Base-by-base conservation (phyloP, 2,888 invertebrate species). In the Pseudolycoriella hygida region DNA sequence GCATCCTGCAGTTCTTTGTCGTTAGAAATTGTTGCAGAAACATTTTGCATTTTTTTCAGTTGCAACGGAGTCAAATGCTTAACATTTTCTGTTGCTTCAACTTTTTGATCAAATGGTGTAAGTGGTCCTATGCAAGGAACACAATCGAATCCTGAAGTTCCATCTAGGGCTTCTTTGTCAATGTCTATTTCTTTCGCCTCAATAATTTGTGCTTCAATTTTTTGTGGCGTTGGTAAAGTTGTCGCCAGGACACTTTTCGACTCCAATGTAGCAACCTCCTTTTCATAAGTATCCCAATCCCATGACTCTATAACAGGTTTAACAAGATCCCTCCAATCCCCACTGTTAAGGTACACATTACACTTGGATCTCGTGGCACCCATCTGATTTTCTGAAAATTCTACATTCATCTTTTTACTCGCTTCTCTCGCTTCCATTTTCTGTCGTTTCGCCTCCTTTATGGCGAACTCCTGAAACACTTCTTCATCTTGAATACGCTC, bases 251-350 rank as follows among this genome's bases (percentile, higher is more conserved):
- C 61, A n/a, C 72, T 67, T 17, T 69, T 54, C 32, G 66, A 66
- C 47, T 69, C 67, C 14, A 72, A 69, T 47, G 67, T 64, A 47
- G 61, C 66, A 2, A 68, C 64, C 54, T 76, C 73, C 54, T 71
- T 72, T 58, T 76, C 76, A 57, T 76, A 73, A 48, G 68, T 67
- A 51, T 73, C 72, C 74, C 75, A 76, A 54, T 80, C 75, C 65
- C 77, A 71, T 2, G 73, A 69, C 54, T 75, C 75, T 47, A 76
- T 70, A 19, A 77, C 61, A 6, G 76, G 74, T 54, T 76, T 74
- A 49, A 74, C 67, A 54, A 77, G 69, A 53, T 77, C 76, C 48
- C 72, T 71, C 71, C 74, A 76, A 49, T 73, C 71, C 4, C 68
- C 68, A 45, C 67, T 65, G 43, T 67, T 64, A 56, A 69, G 66